Percentiles rank a stretch among this genome's conserved stretches.
phyloP scores from a whole-genome alignment of 2,888 invertebrate genomes.

The Trimorus sp. region DNA sequence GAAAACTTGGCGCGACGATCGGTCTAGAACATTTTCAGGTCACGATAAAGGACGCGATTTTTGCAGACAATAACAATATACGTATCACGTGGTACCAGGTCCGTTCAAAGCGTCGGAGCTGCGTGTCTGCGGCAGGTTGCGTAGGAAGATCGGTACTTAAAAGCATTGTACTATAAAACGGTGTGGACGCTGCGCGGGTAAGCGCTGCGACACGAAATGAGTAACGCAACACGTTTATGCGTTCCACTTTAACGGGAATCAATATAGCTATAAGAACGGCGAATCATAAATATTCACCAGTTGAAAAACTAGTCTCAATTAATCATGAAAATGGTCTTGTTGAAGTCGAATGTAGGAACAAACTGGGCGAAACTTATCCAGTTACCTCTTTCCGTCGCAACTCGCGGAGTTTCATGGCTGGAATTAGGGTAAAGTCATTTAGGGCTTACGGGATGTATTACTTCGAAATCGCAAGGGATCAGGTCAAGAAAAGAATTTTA shows the following conservation, averaged over 20 bases:
- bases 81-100: constrained; percentile 36
- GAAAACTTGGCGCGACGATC: no score
- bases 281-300: constrained; percentile 58
- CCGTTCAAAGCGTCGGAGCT: constrained; percentile 34
- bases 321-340: constrained; percentile 53
- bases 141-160: constrained; percentile 63
- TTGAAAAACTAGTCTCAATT: constrained; percentile 59
- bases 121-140: constrained; percentile 52
- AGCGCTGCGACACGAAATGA: constrained; percentile 55
- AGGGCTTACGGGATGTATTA: background rate
- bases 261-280: constrained; percentile 50
- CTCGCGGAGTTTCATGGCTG: background rate
- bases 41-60: constrained; percentile 34
- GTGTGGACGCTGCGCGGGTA: constrained; percentile 39
- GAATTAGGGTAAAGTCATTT: constrained; percentile 6
- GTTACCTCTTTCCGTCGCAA: constrained; percentile 25
- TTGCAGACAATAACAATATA: constrained; percentile 48
- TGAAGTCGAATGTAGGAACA: constrained; percentile 29
- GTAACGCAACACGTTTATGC: constrained; percentile 54
- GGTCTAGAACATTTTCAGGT: constrained; percentile 29
- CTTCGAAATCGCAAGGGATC: background rate
- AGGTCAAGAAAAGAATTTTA: no score
- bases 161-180: constrained; percentile 55
- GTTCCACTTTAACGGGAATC: constrained; percentile 62
- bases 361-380: constrained; percentile 26